Evolutionary conservation across 2,888 invertebrate species (phyloP).

Genomic region (Ornithoptera priamus): DNA sequence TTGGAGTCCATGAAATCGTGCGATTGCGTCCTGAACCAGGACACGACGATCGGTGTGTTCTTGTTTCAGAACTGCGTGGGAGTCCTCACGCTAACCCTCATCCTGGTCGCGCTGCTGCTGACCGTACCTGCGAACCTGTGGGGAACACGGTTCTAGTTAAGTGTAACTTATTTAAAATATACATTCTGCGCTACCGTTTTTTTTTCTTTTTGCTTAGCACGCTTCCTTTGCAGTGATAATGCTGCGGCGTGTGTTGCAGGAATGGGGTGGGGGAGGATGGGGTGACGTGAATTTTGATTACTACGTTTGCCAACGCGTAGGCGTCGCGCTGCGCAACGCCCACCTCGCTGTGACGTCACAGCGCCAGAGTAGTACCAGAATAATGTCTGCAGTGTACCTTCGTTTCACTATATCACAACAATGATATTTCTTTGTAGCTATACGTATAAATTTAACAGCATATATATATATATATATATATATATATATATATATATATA

Average conservation of each 20-base stretch:
- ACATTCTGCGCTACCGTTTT: constrained; percentile 33
- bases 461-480: too few relatives aligned
- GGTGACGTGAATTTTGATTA: constrained; percentile 3
- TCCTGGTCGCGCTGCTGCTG: constrained; percentile 44
- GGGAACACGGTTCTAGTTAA: constrained; percentile 38
- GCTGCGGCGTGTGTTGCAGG: too few relatives aligned
- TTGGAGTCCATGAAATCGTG: constrained; percentile 15
- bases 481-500: too few relatives aligned
- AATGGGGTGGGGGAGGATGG: too few relatives aligned
- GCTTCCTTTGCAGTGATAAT: too few relatives aligned
- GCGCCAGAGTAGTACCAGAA: not conserved
- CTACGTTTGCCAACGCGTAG: not conserved
- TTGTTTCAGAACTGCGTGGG: constrained; percentile 40
- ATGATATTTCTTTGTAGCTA: too few relatives aligned
- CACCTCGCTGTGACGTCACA: constrained; percentile 10
- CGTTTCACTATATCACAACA: too few relatives aligned
- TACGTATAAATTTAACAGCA: too few relatives aligned
- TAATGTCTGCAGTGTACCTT: too few relatives aligned
- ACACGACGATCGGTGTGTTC: constrained; percentile 3
- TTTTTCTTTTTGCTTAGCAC: constrained; percentile 30
- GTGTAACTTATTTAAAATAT: constrained; percentile 40
- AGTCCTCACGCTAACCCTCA: constrained; percentile 41
- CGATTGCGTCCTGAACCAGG: constrained; percentile 31
- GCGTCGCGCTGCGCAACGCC: constrained; percentile 9
- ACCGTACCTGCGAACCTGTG: constrained; percentile 43